Evolutionary conservation across 2,888 invertebrate species (phyloP), one percentile per base, ranked within the genome.

Genomic region (Drosophila paranaensis): DNA sequence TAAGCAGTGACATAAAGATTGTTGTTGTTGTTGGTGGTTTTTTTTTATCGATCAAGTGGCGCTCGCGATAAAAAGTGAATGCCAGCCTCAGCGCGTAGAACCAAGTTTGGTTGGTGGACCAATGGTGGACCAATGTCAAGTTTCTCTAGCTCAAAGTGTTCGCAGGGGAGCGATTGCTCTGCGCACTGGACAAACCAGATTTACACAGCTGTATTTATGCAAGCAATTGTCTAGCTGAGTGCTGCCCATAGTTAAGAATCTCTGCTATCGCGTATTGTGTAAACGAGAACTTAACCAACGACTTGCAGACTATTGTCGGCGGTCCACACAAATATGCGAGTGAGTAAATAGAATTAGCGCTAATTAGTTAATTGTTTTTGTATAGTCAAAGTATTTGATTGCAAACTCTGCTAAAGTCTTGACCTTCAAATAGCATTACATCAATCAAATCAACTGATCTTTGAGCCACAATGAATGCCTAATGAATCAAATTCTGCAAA

Each of bases 121-220:
- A 60, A n/a, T n/a, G n/a, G n/a, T n/a, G n/a, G n/a, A 70, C 75
- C 87, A 87, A 87, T 87, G 82, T 87, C 82, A 83, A 87, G 87
- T 87, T 87, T 87, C 76, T 77, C 67, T 42, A 53, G 25, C 27
- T 27, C 4, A 27, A 27, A 27, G 5, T 27, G 27, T 27, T 27
- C 27, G 13, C 43, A 16, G 60, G 13, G 45, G 54, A 35, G 61
- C 46, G 14, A 11, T 43, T 40, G 42, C 43, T 20, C 25, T 35
- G 25, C n/a, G 37, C 43, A 67, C 53, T 64, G 63, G 56, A 75
- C 53, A 67, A 78, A 78, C 78, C 42, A 60, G 70, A 74, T 62
- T 70, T 70, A n/a, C 8, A 6, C 6, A 37, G 8, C 13, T 37
- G 33, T 27, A 33, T 35, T 33, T 35, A 45, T 72, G 57, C 61